phyloP scores from a whole-genome alignment of 1,140 invertebrate species.

The Trichogramma pretiosum region DNA sequence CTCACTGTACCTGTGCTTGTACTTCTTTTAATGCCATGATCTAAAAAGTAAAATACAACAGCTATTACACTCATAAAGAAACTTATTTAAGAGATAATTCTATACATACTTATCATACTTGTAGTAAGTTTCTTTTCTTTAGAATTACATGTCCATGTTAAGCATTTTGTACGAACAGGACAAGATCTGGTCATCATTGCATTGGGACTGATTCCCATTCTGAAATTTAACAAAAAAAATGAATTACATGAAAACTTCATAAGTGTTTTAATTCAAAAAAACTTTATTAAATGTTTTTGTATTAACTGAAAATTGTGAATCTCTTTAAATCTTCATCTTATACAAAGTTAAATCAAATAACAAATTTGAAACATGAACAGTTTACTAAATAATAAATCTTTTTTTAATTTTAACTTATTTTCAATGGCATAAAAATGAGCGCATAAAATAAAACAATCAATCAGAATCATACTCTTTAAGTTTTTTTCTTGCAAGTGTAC shows the following conservation, averaged over 20 bases:
- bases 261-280: too few species aligned
- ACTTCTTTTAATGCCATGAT: constrained; percentile 38
- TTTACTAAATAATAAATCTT: background rate
- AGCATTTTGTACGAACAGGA: constrained; percentile 34
- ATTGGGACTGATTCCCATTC: constrained; percentile 25
- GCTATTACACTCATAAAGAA: too few species aligned
- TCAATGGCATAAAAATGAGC: constrained; percentile 13
- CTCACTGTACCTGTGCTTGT: constrained; percentile 39
- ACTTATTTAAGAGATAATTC: constrained; percentile 7
- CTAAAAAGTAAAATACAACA: constrained; percentile 23
- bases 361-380: constrained; percentile 1
- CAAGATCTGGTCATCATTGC: constrained; percentile 23
- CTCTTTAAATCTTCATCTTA: too few species aligned
- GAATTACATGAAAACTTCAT: too few species aligned
- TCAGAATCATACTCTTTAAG: constrained; percentile 39
- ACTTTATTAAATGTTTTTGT: too few species aligned
- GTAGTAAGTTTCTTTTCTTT: constrained; percentile 35
- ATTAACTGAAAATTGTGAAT: too few species aligned
- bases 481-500: constrained; percentile 42
- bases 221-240: too few species aligned
- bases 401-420: constrained; percentile 7
- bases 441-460: constrained; percentile 15
- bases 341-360: too few species aligned
- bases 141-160: constrained; percentile 40
- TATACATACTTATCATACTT: constrained; percentile 30